phyloP scores from a whole-genome alignment of 2,888 invertebrate genomes.

The Heteromurus nitidus region DNA sequence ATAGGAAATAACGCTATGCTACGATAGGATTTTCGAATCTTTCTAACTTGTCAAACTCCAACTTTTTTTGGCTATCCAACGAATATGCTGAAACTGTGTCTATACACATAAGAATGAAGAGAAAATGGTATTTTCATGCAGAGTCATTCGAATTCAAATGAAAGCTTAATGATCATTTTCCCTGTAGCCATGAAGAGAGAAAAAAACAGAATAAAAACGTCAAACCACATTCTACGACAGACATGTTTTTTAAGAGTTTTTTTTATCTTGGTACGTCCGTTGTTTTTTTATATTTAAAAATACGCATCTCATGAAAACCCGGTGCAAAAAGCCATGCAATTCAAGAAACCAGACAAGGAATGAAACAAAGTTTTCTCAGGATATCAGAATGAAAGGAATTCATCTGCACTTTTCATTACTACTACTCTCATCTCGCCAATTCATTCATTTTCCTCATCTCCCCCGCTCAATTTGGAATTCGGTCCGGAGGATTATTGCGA shows the following conservation, averaged over 20 bases:
- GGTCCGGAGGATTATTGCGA: conserved; percentile 8
- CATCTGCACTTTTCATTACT: too few species aligned
- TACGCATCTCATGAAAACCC: neutral
- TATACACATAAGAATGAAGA: conserved; percentile 29
- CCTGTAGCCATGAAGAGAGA: conserved; percentile 42
- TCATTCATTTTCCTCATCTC: neutral
- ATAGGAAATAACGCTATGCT: too few species aligned
- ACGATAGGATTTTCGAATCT: too few species aligned
- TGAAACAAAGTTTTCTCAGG: neutral
- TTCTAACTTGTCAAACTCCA: too few species aligned
- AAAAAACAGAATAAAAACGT: conserved; percentile 13
- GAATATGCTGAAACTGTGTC: too few species aligned
- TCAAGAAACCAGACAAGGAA: too few species aligned
- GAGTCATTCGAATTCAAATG: conserved; percentile 48
- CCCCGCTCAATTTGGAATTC: neutral
- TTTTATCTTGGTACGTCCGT: too few species aligned
- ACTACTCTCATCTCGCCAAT: too few species aligned
- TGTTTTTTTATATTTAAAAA: too few species aligned
- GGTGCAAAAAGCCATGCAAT: neutral
- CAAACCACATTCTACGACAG: too few species aligned
- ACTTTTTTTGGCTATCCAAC: too few species aligned
- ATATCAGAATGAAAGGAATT: neutral
- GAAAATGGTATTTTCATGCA: conserved; percentile 48
- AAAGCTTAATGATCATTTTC: conserved; percentile 58
- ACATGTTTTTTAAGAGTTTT: neutral